Conservation (phyloP, 2,888 invertebrate species). For the Drosophila sordidapex region DNA sequence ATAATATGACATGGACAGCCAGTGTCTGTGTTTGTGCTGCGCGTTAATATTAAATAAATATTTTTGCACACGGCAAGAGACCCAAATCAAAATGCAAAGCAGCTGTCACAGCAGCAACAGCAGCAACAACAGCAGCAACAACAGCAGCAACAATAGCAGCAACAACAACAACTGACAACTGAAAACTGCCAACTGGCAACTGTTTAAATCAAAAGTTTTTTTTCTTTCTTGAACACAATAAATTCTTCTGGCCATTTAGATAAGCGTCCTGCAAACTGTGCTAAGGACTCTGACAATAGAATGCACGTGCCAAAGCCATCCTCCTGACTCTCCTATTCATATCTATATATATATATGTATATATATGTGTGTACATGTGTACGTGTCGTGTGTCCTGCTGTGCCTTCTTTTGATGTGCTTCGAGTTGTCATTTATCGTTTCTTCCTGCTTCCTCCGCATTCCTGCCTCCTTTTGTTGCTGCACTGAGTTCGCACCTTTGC, state of each 20-base stretch:
- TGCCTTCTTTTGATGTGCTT: constrained; percentile 34
- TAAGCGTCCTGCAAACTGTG: constrained; percentile 41
- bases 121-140: neutral
- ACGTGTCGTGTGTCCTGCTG: constrained; percentile 16
- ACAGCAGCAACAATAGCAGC: neutral
- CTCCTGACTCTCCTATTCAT: constrained; percentile 18
- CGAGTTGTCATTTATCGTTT: constrained; percentile 47
- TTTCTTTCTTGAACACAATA: constrained; percentile 16
- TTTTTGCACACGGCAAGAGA: constrained; percentile 46
- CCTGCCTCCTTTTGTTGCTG: neutral
- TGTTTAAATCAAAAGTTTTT: constrained; percentile 59
- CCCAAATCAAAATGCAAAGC: constrained; percentile 71
- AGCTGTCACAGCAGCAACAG: constrained; percentile 47
- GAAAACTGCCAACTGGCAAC: constrained; percentile 20
- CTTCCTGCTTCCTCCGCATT: neutral
- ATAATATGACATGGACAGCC: constrained; percentile 8
- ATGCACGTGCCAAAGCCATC: constrained; percentile 39
- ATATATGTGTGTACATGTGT: neutral
- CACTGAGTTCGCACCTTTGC: constrained; percentile 43
- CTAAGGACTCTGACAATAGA: constrained; percentile 32
- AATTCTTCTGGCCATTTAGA: constrained; percentile 50
- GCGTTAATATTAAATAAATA: constrained; percentile 68
- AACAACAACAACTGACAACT: constrained; percentile 7
- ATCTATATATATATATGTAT: neutral
- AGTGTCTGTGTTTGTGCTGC: constrained; percentile 22